Conservation (phyloP, 2,888 invertebrate species). For the Megamerina dolium region DNA sequence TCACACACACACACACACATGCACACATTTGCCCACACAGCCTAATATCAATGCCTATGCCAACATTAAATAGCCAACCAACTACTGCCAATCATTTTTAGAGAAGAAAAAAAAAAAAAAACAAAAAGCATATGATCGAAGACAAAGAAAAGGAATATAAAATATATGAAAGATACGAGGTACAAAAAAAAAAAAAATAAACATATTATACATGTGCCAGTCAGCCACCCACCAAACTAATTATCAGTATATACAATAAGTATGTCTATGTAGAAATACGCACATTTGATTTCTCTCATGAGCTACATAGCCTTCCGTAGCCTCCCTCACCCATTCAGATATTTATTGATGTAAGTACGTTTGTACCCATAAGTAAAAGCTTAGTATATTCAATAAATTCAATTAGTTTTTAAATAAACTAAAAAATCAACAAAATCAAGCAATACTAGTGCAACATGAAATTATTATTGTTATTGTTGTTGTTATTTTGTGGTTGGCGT, state of each 20-base stretch:
- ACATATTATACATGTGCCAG: too few species aligned
- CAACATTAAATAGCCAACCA: too few species aligned
- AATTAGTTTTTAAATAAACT: constrained; percentile 19
- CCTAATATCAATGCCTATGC: not conserved
- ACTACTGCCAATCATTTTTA: too few species aligned
- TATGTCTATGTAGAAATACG: not conserved
- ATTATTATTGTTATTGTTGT: too few species aligned
- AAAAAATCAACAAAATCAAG: too few species aligned
- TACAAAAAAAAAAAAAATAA: not conserved
- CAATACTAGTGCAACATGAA: constrained; percentile 1
- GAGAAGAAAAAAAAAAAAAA: not conserved
- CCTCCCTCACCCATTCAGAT: too few species aligned
- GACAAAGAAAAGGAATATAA: not conserved
- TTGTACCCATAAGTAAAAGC: too few species aligned
- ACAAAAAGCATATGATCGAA: not conserved
- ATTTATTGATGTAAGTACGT: too few species aligned
- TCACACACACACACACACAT: not conserved
- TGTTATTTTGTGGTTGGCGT: too few species aligned
- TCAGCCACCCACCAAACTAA: not conserved
- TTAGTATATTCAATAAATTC: too few species aligned
- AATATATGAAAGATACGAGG: not conserved
- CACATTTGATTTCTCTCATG: not conserved
- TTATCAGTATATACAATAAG: not conserved
- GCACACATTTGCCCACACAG: not conserved
- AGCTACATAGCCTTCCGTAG: not conserved